These are phyloP conservation scores for Myotis myotis DNA, from an alignment of 2,797 vertebrate genomes.

Conservation along the genomic window DNA sequence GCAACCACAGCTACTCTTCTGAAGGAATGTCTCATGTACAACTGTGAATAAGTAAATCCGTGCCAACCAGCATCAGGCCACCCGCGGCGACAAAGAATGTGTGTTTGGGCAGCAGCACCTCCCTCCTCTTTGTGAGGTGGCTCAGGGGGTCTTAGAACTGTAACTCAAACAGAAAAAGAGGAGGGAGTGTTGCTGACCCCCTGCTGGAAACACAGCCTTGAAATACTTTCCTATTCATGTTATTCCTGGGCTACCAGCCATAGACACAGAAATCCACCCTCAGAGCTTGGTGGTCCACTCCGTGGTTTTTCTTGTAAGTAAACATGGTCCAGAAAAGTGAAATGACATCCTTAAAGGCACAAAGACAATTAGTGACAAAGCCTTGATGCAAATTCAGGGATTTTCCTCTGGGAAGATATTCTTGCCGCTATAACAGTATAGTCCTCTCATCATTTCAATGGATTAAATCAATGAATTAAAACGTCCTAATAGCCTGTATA, in stretches of 20 bases:
- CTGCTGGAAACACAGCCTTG: not conserved
- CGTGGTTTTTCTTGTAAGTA: not conserved
- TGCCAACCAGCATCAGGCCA: slow-evolving; percentile 66
- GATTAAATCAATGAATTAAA: not conserved
- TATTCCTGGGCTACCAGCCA: not conserved
- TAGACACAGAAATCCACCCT: not conserved
- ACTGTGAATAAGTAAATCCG: slow-evolving; percentile 72
- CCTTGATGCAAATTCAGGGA: not conserved
- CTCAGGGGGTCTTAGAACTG: slow-evolving; percentile 2
- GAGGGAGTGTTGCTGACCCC: not conserved
- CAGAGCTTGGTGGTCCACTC: not conserved
- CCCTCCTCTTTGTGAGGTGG: not conserved
- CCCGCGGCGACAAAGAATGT: slow-evolving; percentile 32
- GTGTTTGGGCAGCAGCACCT: not conserved
- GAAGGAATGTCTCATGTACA: slow-evolving; percentile 69
- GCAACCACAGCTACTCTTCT: slow-evolving; percentile 70
- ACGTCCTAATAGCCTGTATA: not conserved
- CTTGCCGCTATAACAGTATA: not conserved
- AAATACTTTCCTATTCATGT: not conserved
- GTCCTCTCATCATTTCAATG: not conserved
- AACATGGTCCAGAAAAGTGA: not conserved
- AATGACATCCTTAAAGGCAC: not conserved
- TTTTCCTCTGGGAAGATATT: not conserved
- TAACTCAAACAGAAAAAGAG: not conserved
- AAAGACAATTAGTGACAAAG: not conserved